Base-by-base conservation (phyloP, 1,140 invertebrate genomes). In the Calycopis cecrops region DNA sequence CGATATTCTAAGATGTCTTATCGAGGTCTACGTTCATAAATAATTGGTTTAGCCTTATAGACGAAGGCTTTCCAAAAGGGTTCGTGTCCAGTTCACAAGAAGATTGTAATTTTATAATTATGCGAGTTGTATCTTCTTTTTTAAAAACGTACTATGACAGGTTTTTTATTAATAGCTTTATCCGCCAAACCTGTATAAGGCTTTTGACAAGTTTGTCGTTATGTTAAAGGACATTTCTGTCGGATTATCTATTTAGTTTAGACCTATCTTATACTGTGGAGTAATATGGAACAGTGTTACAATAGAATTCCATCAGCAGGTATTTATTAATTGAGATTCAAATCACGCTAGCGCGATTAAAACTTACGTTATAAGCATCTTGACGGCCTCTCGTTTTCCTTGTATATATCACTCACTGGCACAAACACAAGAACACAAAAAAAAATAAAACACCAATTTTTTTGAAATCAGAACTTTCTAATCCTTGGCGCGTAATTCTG, bases 291-390 rank as follows among this genome's bases (percentile, higher is more conserved):
- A 50, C 48, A 35, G 35, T 50, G 35, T 50, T 50, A 50, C 48
- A 50, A 50, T 35, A 50, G 48, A 33, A 50, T 50, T 35, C 33
- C 48, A 17, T 33, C n/a, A 33, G 35, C 18, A 37, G 21, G 2
- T 28, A 66, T 62, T 64, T 28, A 66, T 62, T 64, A 57, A 71
- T 67, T 60, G 60, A 48, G 34, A 67, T 61, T 64, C 56, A 60
- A 65, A 71, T 67, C 59, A 65, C 56, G 50, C 21, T 28, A 6
- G 28, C 56, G 40, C 28, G 35, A 11, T 18, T 40, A 40, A 54
- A 71, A 79, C 81, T 81, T 72, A 85, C 81, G 79, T 85, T 79
- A 85, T 83, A 68, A 85, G 78, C 81, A 85, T 85, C 56, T 71
- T 60, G 65, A 48, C 57, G 62, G 67, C 59, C 64, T 35, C 49